Base-by-base conservation (phyloP, 2,888 invertebrate genomes). In the Caenorhabditis japonica region DNA sequence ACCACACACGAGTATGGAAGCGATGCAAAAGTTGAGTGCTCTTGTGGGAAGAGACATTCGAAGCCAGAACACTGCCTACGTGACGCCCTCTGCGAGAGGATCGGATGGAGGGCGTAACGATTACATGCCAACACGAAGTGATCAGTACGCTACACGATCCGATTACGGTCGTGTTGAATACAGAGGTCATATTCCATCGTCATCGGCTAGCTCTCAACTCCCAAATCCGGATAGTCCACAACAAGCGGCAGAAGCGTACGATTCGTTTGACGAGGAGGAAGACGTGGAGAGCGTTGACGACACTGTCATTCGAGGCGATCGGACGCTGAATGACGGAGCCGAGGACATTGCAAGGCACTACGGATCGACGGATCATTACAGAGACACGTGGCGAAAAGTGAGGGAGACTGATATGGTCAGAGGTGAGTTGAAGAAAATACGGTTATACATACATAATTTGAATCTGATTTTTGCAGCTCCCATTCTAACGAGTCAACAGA, bases 281-380 rank as follows among this genome's bases (percentile, higher is more conserved):
- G 62, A 52, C 10, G 58, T 58, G 33, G 77, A 73, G 33, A 72
- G 62, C 36, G 60, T 69, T 7, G 69, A 72, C 33, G 77, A 61
- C 33, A 61, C 59, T 21, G 58, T 58, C 4, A 62, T 70, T 36
- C 58, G 55, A 49, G 70, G 70, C 30, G 59, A 59, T 36, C 56
- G 49, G 21, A 25, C 47, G 58, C 52, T 25, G 44, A 56, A 49
- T 13, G 64, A 76, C 30, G 69, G 61, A 19, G 52, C 47, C 10
- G 78, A 80, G 30, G 79, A 76, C 47, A 79, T 79, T 34, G 80
- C 79, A 12, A 62, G 74, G 33, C 82, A 82, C 30, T 80, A 82
- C 43, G 77, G 77, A 5, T 51, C 73, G 15, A 66, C 76, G 17
- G 81, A 82, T 59, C 71, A 79, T 21, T 77, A 76, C 51, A 49